Evolutionary conservation across 2,113 vertebrate genomes (phyloP).

Genomic region (Crotalus viridis): DNA sequence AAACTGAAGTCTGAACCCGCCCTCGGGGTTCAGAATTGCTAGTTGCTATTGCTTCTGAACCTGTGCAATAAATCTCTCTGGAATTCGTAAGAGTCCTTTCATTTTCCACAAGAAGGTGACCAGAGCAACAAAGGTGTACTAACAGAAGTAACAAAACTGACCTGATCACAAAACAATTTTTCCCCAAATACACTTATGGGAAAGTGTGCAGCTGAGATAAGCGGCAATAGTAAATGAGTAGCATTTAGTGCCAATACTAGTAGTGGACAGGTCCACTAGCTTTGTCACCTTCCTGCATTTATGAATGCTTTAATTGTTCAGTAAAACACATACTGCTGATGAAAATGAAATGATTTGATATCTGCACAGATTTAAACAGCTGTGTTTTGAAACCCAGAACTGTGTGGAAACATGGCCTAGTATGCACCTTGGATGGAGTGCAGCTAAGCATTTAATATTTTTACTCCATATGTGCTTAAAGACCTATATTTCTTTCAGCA

Average conservation of each 20-base stretch:
- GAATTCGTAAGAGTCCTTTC: no score
- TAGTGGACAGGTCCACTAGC: not conserved
- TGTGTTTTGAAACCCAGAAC: not conserved
- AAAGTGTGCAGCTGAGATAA: not conserved
- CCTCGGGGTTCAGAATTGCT: no score
- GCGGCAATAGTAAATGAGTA: not conserved
- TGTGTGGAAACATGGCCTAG: not conserved
- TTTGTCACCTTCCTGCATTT: not conserved
- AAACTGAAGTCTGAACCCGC: no score
- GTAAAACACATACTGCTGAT: not conserved
- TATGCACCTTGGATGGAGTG: not conserved
- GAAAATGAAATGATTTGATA: not conserved
- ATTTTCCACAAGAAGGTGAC: no score
- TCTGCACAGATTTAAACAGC: not conserved
- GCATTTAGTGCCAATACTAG: not conserved
- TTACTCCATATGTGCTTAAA: not conserved
- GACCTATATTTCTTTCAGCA: not conserved
- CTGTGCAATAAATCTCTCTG: no score
- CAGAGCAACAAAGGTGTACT: not conserved
- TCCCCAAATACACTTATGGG: not conserved
- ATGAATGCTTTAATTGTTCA: not conserved
- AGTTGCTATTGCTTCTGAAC: no score
- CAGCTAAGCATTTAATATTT: not conserved
- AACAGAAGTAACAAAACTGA: not conserved
- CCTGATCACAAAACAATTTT: not conserved